Percentiles rank a stretch among this genome's conserved stretches.
Conservation (phyloP, 2,888 invertebrate species). For the Acleris cristana region DNA sequence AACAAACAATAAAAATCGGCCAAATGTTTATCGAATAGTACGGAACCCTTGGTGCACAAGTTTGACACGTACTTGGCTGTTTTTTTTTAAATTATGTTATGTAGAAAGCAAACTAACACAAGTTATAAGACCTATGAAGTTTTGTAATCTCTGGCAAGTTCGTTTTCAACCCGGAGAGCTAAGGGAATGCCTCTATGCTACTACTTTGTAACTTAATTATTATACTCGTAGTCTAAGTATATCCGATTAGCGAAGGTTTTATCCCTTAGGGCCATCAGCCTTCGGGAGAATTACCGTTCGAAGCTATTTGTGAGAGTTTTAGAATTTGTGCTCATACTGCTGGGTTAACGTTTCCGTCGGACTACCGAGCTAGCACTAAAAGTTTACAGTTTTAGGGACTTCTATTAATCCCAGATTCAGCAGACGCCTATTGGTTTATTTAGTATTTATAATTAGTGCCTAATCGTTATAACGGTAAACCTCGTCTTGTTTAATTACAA, state of each 20-base stretch:
- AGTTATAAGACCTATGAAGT: no score
- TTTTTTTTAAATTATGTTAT: no score
- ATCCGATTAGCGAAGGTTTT: constrained; percentile 5
- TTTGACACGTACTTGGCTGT: no score
- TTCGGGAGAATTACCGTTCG: constrained; percentile 15
- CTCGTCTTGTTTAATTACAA: no score
- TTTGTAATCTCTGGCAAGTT: no score
- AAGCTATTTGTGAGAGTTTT: constrained; percentile 23
- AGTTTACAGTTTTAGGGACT: constrained; percentile 20
- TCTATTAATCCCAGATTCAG: constrained; percentile 18
- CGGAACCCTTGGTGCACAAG: no score
- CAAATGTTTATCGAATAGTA: no score
- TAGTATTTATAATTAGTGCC: not conserved
- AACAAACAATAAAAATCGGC: no score
- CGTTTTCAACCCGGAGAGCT: no score
- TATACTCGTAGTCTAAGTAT: not conserved
- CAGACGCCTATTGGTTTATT: constrained; percentile 3
- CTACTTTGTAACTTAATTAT: not conserved
- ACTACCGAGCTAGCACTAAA: constrained; percentile 12
- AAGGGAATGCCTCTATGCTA: not conserved
- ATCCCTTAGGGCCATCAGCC: constrained; percentile 14
- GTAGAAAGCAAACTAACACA: no score
- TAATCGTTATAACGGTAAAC: no score
- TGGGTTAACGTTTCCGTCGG: constrained; percentile 15
- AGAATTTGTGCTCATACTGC: constrained; percentile 27